phyloP scores from a whole-genome alignment of 2,888 invertebrate species.

The Cyaniris semiargus region DNA sequence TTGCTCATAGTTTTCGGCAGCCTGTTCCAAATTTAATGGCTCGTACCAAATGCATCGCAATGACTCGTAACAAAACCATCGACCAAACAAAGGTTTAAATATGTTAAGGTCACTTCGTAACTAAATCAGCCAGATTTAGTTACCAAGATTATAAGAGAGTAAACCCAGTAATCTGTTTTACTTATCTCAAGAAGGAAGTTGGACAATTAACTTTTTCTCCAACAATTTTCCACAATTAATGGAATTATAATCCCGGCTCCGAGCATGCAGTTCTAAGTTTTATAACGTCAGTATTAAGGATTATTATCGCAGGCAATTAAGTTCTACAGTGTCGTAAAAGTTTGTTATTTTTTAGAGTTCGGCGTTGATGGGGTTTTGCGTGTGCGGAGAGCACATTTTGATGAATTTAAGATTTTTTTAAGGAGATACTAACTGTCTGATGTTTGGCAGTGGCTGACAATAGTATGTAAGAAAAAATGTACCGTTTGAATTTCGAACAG shows the following conservation, averaged over 20 bases:
- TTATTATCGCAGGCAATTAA: slow-evolving; percentile 3
- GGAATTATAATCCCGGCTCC: slow-evolving; percentile 9
- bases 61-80: neutral
- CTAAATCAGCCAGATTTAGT: neutral
- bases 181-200: slow-evolving; percentile 21
- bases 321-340: neutral
- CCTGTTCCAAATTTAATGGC: neutral
- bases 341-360: neutral
- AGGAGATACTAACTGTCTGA: too few species aligned
- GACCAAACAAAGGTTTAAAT: neutral
- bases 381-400: neutral
- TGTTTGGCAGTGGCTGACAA: too few species aligned
- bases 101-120: neutral
- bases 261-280: slow-evolving; percentile 7
- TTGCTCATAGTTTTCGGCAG: neutral
- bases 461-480: too few species aligned
- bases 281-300: neutral
- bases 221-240: slow-evolving; percentile 13
- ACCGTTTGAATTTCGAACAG: too few species aligned
- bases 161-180: slow-evolving; percentile 4
- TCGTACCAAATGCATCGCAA: neutral
- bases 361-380: neutral
- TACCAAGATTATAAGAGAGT: neutral
- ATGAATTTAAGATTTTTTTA: too few species aligned
- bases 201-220: slow-evolving; percentile 28